Conservation (phyloP, 1,140 invertebrate genomes). For the Pomacea maculata region DNA sequence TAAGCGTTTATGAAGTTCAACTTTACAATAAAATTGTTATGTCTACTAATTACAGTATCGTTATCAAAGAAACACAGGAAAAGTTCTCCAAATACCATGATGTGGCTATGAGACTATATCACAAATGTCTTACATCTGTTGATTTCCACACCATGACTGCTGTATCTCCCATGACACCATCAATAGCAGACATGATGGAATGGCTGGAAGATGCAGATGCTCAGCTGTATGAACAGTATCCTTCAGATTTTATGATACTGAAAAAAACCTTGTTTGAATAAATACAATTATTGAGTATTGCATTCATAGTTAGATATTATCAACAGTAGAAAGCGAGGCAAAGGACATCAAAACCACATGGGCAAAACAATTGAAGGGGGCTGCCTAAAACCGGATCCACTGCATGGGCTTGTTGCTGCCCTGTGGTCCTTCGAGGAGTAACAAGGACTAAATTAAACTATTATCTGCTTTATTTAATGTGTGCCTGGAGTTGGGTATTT, state of each 20-base stretch:
- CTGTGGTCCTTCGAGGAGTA: no score
- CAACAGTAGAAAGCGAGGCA: no score
- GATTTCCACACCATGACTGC: constrained; percentile 18
- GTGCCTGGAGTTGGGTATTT: no score
- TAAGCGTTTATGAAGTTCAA: background rate
- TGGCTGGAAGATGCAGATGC: constrained; percentile 32
- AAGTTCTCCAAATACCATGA: constrained; percentile 31
- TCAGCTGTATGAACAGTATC: constrained; percentile 37
- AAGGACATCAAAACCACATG: no score
- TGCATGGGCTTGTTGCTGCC: no score
- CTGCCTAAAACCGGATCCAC: no score
- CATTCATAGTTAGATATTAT: no score
- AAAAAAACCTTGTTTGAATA: background rate
- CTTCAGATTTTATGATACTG: constrained; percentile 14
- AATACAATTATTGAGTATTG: no score
- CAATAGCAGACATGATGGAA: constrained; percentile 39
- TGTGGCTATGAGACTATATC: constrained; percentile 13
- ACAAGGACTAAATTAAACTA: no score
- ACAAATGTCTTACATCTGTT: constrained; percentile 16
- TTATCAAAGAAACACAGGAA: constrained; percentile 27
- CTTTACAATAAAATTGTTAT: background rate
- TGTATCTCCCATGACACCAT: constrained; percentile 26
- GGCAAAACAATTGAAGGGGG: no score
- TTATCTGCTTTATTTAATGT: no score
- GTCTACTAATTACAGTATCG: constrained; percentile 17